Evolutionary conservation across 2,113 vertebrate genomes (phyloP).

Genomic region (Falco punctatus): DNA sequence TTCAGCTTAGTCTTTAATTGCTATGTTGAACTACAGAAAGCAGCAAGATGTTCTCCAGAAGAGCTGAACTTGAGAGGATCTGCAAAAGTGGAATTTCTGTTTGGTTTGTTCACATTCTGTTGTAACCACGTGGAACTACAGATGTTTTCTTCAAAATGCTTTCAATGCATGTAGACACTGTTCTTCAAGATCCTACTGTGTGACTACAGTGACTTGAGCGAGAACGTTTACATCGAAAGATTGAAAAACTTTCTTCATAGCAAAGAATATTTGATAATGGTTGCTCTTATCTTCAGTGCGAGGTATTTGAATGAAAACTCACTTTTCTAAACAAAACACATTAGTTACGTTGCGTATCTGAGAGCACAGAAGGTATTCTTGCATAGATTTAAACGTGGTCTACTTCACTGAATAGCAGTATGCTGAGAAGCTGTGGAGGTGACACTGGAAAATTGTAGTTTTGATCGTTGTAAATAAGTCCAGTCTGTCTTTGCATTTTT

Average conservation of each 20-base stretch:
- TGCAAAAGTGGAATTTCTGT: slow-evolving; percentile 49
- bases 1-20: slow-evolving; percentile 12
- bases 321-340: slow-evolving; percentile 27
- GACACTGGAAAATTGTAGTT: slow-evolving; percentile 47
- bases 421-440: slow-evolving; percentile 34
- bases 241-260: slow-evolving; percentile 68
- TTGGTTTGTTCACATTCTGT: slow-evolving; percentile 9
- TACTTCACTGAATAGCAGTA: background rate
- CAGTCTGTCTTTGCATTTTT: background rate
- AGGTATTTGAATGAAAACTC: slow-evolving; percentile 56
- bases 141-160: slow-evolving; percentile 52
- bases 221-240: slow-evolving; percentile 39
- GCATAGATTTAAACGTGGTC: slow-evolving; percentile 6
- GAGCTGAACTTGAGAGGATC: slow-evolving; percentile 52
- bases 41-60: background rate
- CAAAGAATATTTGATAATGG: slow-evolving; percentile 89
- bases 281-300: slow-evolving; percentile 86
- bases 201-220: slow-evolving; percentile 68
- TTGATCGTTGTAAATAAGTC: slow-evolving; percentile 27
- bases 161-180: slow-evolving; percentile 66
- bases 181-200: slow-evolving; percentile 56
- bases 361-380: slow-evolving; percentile 48
- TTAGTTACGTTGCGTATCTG: background rate
- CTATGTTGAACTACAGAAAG: background rate
- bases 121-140: slow-evolving; percentile 61